These are phyloP conservation scores for Cremastobaeus sp. DNA, from an alignment of 2,888 invertebrate genomes.

Conservation along the genomic window DNA sequence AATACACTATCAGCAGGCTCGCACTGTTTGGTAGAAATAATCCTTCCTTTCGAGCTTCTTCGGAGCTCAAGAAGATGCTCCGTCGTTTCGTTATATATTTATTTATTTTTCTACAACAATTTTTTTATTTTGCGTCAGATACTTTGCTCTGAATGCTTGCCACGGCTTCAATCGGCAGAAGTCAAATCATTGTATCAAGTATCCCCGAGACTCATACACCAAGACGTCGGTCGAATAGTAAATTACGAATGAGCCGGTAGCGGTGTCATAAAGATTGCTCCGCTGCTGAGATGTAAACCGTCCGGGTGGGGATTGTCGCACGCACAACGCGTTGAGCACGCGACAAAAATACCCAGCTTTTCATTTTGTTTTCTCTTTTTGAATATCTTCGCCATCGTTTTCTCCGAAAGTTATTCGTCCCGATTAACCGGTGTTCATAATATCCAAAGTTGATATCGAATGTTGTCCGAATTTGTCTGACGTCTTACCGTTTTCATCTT, in stretches of 20 bases:
- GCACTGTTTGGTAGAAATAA: conserved; percentile 22
- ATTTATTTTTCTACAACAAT: conserved; percentile 48
- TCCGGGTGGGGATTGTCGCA: conserved; percentile 65
- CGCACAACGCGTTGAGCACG: conserved; percentile 65
- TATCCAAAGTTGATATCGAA: too few relatives aligned
- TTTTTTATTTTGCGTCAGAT: too few relatives aligned
- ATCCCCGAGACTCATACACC: conserved; percentile 80
- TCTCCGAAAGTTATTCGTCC: conserved; percentile 13
- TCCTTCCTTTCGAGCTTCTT: conserved; percentile 21
- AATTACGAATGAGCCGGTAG: conserved; percentile 90
- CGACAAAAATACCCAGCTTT: conserved; percentile 59
- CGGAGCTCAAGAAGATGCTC: conserved; percentile 30
- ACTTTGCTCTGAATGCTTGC: conserved; percentile 62
- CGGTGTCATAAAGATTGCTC: conserved; percentile 79
- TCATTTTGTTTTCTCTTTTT: conserved; percentile 30
- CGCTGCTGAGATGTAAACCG: conserved; percentile 57
- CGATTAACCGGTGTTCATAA: neutral
- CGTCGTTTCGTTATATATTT: conserved; percentile 48
- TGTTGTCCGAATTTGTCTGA: too few relatives aligned
- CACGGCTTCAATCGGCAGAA: conserved; percentile 83
- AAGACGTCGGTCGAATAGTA: conserved; percentile 96
- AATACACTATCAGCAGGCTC: conserved; percentile 46
- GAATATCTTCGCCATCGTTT: conserved; percentile 24
- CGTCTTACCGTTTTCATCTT: too few relatives aligned
- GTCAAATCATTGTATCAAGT: conserved; percentile 88